These are phyloP conservation scores for Brachyhypopomus gauderio DNA, from an alignment of 2,113 vertebrate genomes.

Conservation along the genomic window DNA sequence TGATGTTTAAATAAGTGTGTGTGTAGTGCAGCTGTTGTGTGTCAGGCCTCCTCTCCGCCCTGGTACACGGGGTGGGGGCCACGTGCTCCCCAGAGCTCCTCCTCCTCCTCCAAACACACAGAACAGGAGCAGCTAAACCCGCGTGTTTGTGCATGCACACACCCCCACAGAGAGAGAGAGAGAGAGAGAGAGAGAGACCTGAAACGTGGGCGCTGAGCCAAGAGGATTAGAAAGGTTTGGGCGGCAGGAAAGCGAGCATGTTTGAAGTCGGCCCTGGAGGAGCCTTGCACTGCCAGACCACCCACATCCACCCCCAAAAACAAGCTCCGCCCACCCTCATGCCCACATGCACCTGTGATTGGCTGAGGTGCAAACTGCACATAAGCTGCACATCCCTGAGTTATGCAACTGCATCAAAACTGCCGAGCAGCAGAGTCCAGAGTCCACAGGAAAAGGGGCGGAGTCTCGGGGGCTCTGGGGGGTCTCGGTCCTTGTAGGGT, in stretches of 20 bases:
- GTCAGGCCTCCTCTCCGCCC: no score
- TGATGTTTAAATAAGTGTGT: conserved; percentile 60
- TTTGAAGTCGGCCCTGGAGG: conserved; percentile 48
- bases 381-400: not conserved
- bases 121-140: conserved; percentile 18
- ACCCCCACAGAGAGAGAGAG: not conserved
- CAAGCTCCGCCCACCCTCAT: not conserved
- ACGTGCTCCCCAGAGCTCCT: not conserved
- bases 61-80: not conserved
- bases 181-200: conserved; percentile 34
- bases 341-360: conserved; percentile 15
- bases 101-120: not conserved
- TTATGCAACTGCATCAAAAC: not conserved
- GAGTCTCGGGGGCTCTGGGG: no score
- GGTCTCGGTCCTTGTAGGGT: no score
- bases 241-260: conserved; percentile 43
- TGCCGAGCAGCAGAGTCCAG: not conserved
- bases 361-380: not conserved
- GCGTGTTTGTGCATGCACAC: conserved; percentile 33
- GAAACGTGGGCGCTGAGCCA: conserved; percentile 47
- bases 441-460: not conserved
- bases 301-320: no score
- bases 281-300: no score
- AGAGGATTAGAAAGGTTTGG: conserved; percentile 53
- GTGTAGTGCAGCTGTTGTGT: conserved; percentile 15